These are phyloP conservation scores for Crenichthys baileyi DNA, from an alignment of 2,797 vertebrate genomes.

Conservation along the genomic window DNA sequence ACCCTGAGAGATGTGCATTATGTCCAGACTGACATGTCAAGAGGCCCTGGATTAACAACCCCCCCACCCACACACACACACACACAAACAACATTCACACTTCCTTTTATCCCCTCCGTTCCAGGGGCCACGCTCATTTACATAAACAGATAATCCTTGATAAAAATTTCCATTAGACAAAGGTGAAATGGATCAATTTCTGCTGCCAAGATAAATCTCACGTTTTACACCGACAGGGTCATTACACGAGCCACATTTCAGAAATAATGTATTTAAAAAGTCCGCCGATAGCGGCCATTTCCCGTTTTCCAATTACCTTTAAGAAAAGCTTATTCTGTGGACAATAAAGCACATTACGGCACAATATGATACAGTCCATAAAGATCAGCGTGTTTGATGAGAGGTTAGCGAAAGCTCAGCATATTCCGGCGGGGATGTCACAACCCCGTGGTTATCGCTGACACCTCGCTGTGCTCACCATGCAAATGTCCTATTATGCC, in stretches of 20 bases:
- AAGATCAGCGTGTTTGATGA: constrained; percentile 99
- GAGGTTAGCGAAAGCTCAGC: constrained; percentile 99
- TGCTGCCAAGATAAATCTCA: constrained; percentile 99
- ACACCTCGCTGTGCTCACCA: constrained; percentile 75
- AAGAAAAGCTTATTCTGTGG: constrained; percentile 99
- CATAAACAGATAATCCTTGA: constrained; percentile 99
- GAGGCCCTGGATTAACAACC: constrained; percentile 90
- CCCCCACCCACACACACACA: constrained; percentile 49
- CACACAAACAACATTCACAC: constrained; percentile 50
- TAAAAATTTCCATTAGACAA: constrained; percentile 99
- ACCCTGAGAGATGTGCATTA: constrained; percentile 71
- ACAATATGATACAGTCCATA: constrained; percentile 99
- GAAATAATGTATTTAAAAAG: constrained; percentile 98
- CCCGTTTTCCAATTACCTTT: constrained; percentile 99
- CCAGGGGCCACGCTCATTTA: constrained; percentile 94
- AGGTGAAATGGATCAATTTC: constrained; percentile 99
- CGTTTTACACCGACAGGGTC: constrained; percentile 98
- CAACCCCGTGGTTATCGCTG: constrained; percentile 91
- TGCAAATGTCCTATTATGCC: constrained; percentile 80
- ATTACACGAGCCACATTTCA: constrained; percentile 97
- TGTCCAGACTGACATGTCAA: constrained; percentile 86
- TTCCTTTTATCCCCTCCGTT: constrained; percentile 84
- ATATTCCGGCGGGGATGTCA: constrained; percentile 94
- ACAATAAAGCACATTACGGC: constrained; percentile 99
- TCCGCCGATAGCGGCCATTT: constrained; percentile 95